Percentiles rank a stretch among this genome's conserved stretches.
Evolutionary conservation across 1,140 invertebrate species (phyloP).

Genomic region (Varroa destructor): DNA sequence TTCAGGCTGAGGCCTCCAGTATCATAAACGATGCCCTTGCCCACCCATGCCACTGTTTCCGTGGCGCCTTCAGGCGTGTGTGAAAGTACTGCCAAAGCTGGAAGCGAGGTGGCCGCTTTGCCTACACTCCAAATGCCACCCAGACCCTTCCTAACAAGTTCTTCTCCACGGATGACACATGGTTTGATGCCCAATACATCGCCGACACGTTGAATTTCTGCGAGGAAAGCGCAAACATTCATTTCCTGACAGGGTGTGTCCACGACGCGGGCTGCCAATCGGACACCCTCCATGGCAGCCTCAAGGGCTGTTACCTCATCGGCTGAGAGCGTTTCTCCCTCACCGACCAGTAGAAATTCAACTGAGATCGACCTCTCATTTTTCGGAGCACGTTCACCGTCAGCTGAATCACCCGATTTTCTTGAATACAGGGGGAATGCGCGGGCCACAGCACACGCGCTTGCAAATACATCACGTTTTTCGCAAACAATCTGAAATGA

Average conservation of each 20-base stretch:
- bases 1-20: constrained; percentile 83
- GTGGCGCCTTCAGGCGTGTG: constrained; percentile 51
- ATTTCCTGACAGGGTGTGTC: constrained; percentile 71
- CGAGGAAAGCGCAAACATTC: constrained; percentile 62
- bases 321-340: constrained; percentile 40
- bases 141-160: constrained; percentile 56
- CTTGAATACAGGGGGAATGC: constrained; percentile 53
- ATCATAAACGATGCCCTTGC: constrained; percentile 83
- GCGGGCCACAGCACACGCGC: constrained; percentile 62
- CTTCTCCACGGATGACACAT: constrained; percentile 58
- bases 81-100: constrained; percentile 63
- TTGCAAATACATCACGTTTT: constrained; percentile 56
- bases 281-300: constrained; percentile 49
- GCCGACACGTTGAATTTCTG: constrained; percentile 56
- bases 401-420: constrained; percentile 42
- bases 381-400: constrained; percentile 3
- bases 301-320: constrained; percentile 52
- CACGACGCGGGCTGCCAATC: constrained; percentile 62
- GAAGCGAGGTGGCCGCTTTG: constrained; percentile 57
- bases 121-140: constrained; percentile 78
- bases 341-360: constrained; percentile 50
- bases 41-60: constrained; percentile 70
- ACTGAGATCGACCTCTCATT: constrained; percentile 43
- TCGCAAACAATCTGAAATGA: constrained; percentile 64
- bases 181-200: constrained; percentile 51